Percentiles rank a stretch among this genome's conserved stretches.
These are phyloP conservation scores for Agriotes lineatus DNA, from an alignment of 2,888 invertebrate species.

Conservation along the genomic window DNA sequence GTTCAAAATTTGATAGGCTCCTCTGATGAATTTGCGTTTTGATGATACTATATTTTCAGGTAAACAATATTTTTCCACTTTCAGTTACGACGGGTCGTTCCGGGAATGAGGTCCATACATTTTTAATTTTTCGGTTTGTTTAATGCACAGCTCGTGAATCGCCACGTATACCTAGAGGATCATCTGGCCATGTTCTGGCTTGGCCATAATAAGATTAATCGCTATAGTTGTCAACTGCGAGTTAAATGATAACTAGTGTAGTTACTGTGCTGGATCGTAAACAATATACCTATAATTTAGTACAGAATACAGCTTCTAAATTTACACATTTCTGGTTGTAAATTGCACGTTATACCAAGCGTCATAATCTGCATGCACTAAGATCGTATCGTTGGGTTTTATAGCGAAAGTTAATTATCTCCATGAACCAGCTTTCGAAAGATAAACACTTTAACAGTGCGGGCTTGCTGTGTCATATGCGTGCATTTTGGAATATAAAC, in stretches of 20 bases:
- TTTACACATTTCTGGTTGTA: background rate
- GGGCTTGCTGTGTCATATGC: background rate
- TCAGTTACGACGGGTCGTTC: no score
- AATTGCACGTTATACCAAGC: slow-evolving; percentile 14
- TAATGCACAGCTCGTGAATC: no score
- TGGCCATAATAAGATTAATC: no score
- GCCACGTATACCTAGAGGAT: no score
- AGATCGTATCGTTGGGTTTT: background rate
- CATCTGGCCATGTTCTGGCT: no score
- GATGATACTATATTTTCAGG: no score
- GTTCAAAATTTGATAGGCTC: no score
- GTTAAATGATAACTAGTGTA: background rate
- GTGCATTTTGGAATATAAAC: background rate
- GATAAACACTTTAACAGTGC: slow-evolving; percentile 5
- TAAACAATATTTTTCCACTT: no score
- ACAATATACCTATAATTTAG: background rate
- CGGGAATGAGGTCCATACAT: no score
- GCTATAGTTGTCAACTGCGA: no score
- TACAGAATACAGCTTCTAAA: background rate
- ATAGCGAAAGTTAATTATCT: slow-evolving; percentile 18
- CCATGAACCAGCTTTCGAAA: slow-evolving; percentile 3
- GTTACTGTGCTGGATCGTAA: background rate
- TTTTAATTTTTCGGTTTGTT: no score
- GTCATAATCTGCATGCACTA: slow-evolving; percentile 12
- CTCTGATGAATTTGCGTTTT: no score